These are phyloP conservation scores for Stenopsyche tienmushanensis DNA, from an alignment of 1,140 invertebrate genomes.

Conservation along the genomic window DNA sequence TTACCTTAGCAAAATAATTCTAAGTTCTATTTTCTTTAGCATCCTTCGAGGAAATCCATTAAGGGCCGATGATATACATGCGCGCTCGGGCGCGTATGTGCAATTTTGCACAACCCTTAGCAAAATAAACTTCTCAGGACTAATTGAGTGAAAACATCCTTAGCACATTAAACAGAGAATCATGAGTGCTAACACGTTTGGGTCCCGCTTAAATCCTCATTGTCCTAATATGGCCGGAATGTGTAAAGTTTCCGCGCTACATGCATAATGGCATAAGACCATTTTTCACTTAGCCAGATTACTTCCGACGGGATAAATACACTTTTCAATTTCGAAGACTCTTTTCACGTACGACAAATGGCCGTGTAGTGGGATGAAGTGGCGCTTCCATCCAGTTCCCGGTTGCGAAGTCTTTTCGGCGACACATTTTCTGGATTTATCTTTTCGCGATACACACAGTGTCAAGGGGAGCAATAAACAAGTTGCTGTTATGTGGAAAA, in stretches of 20 bases:
- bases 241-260: too few relatives aligned
- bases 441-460: slow-evolving; percentile 12
- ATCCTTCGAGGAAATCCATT: too few relatives aligned
- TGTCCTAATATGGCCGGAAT: too few relatives aligned
- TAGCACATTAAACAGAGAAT: slow-evolving; percentile 32
- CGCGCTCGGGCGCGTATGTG: not conserved
- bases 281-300: too few relatives aligned
- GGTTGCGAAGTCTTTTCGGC: not conserved
- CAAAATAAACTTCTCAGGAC: slow-evolving; percentile 15
- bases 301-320: too few relatives aligned
- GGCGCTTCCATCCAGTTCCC: not conserved
- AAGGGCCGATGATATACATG: too few relatives aligned
- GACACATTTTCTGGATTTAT: slow-evolving; percentile 28
- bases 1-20: too few relatives aligned
- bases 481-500: slow-evolving; percentile 17
- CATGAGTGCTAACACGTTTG: slow-evolving; percentile 25
- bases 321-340: too few relatives aligned
- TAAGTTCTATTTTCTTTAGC: too few relatives aligned
- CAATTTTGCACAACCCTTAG: slow-evolving; percentile 7
- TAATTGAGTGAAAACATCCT: slow-evolving; percentile 39
- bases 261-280: too few relatives aligned
- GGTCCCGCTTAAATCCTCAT: slow-evolving; percentile 32
- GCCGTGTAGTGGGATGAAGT: too few relatives aligned
- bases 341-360: too few relatives aligned
- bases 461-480: slow-evolving; percentile 26